phyloP scores from a whole-genome alignment of 2,113 vertebrate species.

The Crypturellus undulatus region DNA sequence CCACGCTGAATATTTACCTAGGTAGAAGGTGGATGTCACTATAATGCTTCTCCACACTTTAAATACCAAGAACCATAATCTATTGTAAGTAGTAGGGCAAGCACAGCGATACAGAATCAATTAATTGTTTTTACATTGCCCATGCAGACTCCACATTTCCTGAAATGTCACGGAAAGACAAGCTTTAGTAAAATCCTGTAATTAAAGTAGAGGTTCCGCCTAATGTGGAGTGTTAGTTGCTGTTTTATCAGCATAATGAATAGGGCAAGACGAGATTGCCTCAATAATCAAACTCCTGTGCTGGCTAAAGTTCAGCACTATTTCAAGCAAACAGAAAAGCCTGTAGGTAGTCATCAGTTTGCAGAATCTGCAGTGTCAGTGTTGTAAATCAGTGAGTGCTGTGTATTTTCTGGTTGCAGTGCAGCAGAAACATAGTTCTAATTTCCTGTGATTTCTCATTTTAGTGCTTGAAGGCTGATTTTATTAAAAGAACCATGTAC shows the following conservation, averaged over 20 bases:
- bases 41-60: not conserved
- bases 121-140: slow-evolving; percentile 32
- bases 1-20: not conserved
- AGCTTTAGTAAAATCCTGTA: slow-evolving; percentile 60
- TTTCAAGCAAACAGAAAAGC: slow-evolving; percentile 57
- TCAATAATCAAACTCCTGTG: slow-evolving; percentile 45
- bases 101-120: slow-evolving; percentile 17
- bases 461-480: slow-evolving; percentile 46
- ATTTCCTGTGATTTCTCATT: slow-evolving; percentile 73
- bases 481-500: slow-evolving; percentile 61
- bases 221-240: slow-evolving; percentile 8
- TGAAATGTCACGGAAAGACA: slow-evolving; percentile 10
- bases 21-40: not conserved
- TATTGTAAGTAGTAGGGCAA: not conserved
- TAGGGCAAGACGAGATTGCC: slow-evolving; percentile 7
- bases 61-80: not conserved
- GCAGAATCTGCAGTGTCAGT: slow-evolving; percentile 17
- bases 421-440: slow-evolving; percentile 47
- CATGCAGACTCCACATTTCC: slow-evolving; percentile 30
- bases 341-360: slow-evolving; percentile 47
- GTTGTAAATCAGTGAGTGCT: not conserved
- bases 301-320: slow-evolving; percentile 28
- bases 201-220: slow-evolving; percentile 48
- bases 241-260: slow-evolving; percentile 64
- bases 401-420: slow-evolving; percentile 16